Conservation (phyloP, 2,888 invertebrate species). For the Zonitis immaculata region DNA sequence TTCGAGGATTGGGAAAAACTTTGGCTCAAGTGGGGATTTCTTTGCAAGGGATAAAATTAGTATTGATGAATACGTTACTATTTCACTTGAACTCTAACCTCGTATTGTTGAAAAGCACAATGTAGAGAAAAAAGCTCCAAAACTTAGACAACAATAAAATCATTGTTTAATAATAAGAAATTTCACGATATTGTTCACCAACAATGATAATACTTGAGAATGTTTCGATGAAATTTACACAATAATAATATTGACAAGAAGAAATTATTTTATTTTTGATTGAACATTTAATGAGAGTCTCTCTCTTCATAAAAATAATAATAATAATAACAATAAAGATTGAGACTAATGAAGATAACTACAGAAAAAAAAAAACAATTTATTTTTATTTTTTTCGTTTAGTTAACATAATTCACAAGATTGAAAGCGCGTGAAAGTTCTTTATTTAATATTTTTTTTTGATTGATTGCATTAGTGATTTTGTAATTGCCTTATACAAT, state of each 20-base stretch:
- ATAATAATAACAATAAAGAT: too few species aligned
- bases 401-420: background rate
- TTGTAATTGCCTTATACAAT: constrained; percentile 17
- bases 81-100: too few species aligned
- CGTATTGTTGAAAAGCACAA: too few species aligned
- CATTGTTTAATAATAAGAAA: too few species aligned
- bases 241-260: background rate
- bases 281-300: too few species aligned
- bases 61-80: too few species aligned
- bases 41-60: too few species aligned
- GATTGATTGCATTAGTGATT: constrained; percentile 16
- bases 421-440: constrained; percentile 14
- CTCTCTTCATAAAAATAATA: too few species aligned
- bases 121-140: too few species aligned
- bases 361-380: background rate
- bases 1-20: too few species aligned
- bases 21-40: too few species aligned
- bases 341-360: constrained; percentile 4
- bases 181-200: background rate
- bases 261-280: background rate
- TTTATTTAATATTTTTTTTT: constrained; percentile 11
- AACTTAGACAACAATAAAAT: too few species aligned
- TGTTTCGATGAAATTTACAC: background rate
- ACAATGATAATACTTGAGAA: background rate
- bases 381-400: background rate